Conservation (phyloP, 2,888 invertebrate species). For the Nephrotoma appendiculata region DNA sequence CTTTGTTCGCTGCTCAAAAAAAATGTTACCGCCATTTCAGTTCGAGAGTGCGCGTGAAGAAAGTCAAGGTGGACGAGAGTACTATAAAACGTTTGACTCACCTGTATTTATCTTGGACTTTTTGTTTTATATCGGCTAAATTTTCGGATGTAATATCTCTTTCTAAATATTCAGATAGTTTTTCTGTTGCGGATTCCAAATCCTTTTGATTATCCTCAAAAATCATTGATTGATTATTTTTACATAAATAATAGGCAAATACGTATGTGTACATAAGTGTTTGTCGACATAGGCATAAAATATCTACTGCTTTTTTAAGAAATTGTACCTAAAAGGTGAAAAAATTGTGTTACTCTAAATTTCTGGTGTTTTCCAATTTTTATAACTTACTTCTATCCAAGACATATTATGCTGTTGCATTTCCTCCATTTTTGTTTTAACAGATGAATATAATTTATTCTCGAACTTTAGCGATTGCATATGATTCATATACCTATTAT, state of each 20-base stretch:
- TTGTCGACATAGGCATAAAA: constrained; percentile 91
- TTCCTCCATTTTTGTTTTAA: constrained; percentile 97
- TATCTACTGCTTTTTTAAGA: constrained; percentile 92
- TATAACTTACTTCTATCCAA: constrained; percentile 76
- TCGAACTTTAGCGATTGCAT: constrained; percentile 98
- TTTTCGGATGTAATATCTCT: constrained; percentile 95
- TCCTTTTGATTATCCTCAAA: constrained; percentile 99
- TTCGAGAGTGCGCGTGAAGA: neutral
- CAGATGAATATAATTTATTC: constrained; percentile 87
- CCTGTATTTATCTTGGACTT: constrained; percentile 97
- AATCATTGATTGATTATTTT: constrained; percentile 97
- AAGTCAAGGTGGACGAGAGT: no score
- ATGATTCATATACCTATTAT: constrained; percentile 98
- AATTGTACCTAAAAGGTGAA: constrained; percentile 67
- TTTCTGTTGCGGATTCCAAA: constrained; percentile 94
- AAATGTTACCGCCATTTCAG: neutral
- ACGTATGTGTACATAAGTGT: constrained; percentile 99
- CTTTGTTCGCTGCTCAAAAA: neutral
- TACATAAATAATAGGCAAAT: constrained; percentile 94
- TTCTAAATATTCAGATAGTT: constrained; percentile 93
- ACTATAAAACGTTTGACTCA: constrained; percentile 24
- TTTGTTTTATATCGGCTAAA: constrained; percentile 94
- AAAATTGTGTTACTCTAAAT: neutral
- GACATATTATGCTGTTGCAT: constrained; percentile 99
- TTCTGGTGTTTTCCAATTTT: neutral